Conservation (phyloP, 2,113 vertebrate genomes). For the Typhlomys cinereus region DNA sequence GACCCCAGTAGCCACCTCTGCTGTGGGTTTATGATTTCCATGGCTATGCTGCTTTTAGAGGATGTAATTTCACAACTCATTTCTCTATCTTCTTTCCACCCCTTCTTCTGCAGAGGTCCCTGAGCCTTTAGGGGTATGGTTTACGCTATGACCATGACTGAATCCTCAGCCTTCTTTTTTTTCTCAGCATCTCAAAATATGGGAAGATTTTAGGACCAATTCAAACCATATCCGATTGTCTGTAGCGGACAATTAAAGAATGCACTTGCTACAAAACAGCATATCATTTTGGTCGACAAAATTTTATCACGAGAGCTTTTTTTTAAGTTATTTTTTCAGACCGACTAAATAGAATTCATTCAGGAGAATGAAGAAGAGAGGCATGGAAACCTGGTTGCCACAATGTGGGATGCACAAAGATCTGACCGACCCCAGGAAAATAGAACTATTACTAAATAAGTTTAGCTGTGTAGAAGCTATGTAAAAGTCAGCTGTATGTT, state of each 20-base stretch:
- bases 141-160: too few species aligned
- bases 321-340: constrained; percentile 2
- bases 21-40: too few species aligned
- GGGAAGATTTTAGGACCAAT: background rate
- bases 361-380: background rate
- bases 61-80: too few species aligned
- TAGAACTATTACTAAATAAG: background rate
- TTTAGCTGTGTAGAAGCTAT: background rate
- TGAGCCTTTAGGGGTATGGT: too few species aligned
- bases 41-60: too few species aligned
- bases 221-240: background rate
- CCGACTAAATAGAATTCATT: constrained; percentile 10
- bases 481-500: background rate
- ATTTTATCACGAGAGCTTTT: background rate
- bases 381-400: background rate
- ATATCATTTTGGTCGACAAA: background rate
- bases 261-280: background rate
- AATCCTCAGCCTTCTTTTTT: too few species aligned
- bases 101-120: too few species aligned
- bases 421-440: background rate
- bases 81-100: too few species aligned
- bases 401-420: background rate
- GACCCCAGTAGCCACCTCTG: too few species aligned
- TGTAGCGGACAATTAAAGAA: background rate
- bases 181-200: too few species aligned